phyloP scores from a whole-genome alignment of 2,888 invertebrate genomes.

The Caenorhabditis sp. region DNA sequence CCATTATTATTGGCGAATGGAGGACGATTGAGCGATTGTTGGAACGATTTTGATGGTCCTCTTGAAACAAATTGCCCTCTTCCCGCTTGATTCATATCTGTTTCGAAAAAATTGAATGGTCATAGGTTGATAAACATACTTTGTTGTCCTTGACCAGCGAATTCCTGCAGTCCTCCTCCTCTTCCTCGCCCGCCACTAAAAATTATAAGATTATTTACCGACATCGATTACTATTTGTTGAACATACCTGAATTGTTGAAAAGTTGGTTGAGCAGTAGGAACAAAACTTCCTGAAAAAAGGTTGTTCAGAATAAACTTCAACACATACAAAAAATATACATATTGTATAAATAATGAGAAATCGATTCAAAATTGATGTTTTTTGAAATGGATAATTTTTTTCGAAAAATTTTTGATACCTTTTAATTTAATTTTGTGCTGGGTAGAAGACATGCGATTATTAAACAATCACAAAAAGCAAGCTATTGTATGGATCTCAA shows the following conservation, averaged over 20 bases:
- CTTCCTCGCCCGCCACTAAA: conserved; percentile 26
- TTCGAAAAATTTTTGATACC: too few relatives aligned
- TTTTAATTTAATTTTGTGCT: too few relatives aligned
- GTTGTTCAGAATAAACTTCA: not conserved
- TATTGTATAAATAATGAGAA: not conserved
- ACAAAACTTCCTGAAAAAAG: conserved; percentile 19
- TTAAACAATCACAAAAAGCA: not conserved
- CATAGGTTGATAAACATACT: not conserved
- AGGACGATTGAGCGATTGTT: conserved; percentile 6
- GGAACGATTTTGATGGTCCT: conserved; percentile 5
- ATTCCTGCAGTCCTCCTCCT: conserved; percentile 28
- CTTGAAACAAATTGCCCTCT: conserved; percentile 14
- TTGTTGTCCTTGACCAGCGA: conserved; percentile 19
- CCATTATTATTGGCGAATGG: conserved; percentile 1
- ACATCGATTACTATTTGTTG: not conserved
- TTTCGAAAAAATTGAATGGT: too few relatives aligned
- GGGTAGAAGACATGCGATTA: not conserved
- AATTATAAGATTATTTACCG: conserved; percentile 3
- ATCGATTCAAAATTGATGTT: not conserved
- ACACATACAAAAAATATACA: too few relatives aligned
- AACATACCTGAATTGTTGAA: conserved; percentile 17
- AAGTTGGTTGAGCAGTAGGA: conserved; percentile 11
- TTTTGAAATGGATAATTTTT: too few relatives aligned
- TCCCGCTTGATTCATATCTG: conserved; percentile 24
- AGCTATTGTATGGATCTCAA: not conserved